phyloP scores from a whole-genome alignment of 2,113 vertebrate species.

The Corythornis madagascariensis region DNA sequence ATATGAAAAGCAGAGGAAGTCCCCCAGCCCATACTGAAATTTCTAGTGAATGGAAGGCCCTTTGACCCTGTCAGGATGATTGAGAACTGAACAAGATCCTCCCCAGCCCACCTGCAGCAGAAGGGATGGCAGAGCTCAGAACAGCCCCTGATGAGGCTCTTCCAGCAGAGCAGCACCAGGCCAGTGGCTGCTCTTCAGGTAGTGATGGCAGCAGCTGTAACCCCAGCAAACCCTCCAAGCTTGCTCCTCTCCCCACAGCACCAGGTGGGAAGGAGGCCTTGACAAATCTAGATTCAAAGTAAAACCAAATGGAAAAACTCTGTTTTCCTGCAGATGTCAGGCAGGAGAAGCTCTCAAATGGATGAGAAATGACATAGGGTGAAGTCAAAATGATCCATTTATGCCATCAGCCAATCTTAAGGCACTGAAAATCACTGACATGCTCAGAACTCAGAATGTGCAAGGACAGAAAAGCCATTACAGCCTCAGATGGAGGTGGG shows the following conservation, averaged over 20 bases:
- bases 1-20: conserved; percentile 48
- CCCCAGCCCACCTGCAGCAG: background rate
- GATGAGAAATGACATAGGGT: background rate
- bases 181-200: background rate
- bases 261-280: background rate
- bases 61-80: conserved; percentile 31
- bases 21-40: background rate
- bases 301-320: background rate
- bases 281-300: background rate
- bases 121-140: conserved; percentile 12
- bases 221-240: rapidly evolving
- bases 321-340: background rate
- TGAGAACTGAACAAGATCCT: background rate
- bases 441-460: background rate
- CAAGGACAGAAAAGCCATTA: background rate
- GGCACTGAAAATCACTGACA: background rate
- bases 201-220: background rate
- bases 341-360: background rate
- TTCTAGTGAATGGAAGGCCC: background rate
- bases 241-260: background rate
- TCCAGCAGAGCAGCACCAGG: background rate
- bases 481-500: background rate
- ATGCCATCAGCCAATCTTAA: background rate
- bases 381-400: background rate
- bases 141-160: background rate